Percentiles rank a stretch among this genome's conserved stretches.
phyloP scores from a whole-genome alignment of 2,797 vertebrate genomes.

The Amblyopsis hoosieri region DNA sequence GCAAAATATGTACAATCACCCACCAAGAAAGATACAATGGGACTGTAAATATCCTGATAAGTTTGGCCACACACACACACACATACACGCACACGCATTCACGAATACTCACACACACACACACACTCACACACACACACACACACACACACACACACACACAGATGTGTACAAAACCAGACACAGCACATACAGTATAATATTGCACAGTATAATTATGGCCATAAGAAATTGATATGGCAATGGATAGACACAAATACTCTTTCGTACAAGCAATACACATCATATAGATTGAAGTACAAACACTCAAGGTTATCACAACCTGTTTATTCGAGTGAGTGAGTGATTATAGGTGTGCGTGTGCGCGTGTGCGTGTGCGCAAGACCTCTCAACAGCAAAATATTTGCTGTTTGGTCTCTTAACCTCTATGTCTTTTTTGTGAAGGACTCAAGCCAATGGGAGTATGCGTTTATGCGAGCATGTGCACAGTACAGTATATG shows the following conservation, averaged over 20 bases:
- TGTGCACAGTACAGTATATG: not conserved
- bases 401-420: slow-evolving; percentile 29
- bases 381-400: not conserved
- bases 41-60: slow-evolving; percentile 54
- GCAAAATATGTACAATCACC: slow-evolving; percentile 30
- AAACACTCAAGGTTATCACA: slow-evolving; percentile 42
- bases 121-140: slow-evolving; percentile 5
- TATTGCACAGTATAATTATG: slow-evolving; percentile 45
- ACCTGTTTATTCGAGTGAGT: slow-evolving; percentile 3
- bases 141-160: slow-evolving; percentile 1
- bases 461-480: slow-evolving; percentile 11
- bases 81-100: not conserved
- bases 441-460: slow-evolving; percentile 9
- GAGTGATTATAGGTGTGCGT: not conserved
- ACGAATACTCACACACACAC: not conserved
- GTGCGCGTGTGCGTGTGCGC: slow-evolving; percentile 7
- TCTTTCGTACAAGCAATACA: slow-evolving; percentile 42
- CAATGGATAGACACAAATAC: too few species aligned
- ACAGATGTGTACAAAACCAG: not conserved
- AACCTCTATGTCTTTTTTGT: slow-evolving; percentile 18
- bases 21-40: slow-evolving; percentile 48
- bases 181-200: not conserved
- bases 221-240: slow-evolving; percentile 17
- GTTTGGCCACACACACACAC: slow-evolving; percentile 24
- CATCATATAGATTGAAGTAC: slow-evolving; percentile 30